These are phyloP conservation scores for Setipinna tenuifilis DNA, from an alignment of 2,797 vertebrate genomes.

Conservation along the genomic window DNA sequence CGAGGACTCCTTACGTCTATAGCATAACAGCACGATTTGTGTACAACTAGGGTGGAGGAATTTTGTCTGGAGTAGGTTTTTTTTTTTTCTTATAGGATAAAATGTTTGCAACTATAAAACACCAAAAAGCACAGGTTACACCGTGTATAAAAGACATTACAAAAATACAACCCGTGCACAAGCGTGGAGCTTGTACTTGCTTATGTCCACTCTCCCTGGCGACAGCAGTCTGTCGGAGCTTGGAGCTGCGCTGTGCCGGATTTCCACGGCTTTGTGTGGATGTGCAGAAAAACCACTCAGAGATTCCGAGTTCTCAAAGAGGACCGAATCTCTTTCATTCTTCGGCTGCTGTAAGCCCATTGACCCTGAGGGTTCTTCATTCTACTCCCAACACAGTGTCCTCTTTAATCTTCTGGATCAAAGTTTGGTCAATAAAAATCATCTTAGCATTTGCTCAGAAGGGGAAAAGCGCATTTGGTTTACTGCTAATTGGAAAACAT, in stretches of 20 bases:
- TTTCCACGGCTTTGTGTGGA: constrained; percentile 26
- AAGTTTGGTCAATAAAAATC: constrained; percentile 86
- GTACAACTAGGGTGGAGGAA: neutral
- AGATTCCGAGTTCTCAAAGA: constrained; percentile 21
- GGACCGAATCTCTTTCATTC: constrained; percentile 74
- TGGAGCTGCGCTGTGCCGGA: neutral
- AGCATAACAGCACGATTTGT: constrained; percentile 2
- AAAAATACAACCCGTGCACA: neutral
- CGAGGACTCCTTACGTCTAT: neutral
- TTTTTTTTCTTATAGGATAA: neutral
- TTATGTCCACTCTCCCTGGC: constrained; percentile 1
- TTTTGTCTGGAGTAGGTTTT: neutral
- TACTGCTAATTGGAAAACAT: constrained; percentile 74
- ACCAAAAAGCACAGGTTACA: neutral
- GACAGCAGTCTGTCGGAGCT: neutral
- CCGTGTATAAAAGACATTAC: neutral
- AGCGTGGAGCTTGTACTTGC: neutral
- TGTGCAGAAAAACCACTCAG: constrained; percentile 12
- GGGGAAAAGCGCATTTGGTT: constrained; percentile 58
- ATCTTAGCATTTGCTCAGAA: constrained; percentile 67
- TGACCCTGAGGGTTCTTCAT: constrained; percentile 77
- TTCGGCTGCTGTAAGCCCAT: constrained; percentile 76
- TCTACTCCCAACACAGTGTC: constrained; percentile 75
- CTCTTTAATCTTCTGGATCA: constrained; percentile 87
- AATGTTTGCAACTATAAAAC: neutral